Percentiles rank a stretch among this genome's conserved stretches.
Conservation (phyloP, 2,797 vertebrate genomes). For the Sebastes oblongus region DNA sequence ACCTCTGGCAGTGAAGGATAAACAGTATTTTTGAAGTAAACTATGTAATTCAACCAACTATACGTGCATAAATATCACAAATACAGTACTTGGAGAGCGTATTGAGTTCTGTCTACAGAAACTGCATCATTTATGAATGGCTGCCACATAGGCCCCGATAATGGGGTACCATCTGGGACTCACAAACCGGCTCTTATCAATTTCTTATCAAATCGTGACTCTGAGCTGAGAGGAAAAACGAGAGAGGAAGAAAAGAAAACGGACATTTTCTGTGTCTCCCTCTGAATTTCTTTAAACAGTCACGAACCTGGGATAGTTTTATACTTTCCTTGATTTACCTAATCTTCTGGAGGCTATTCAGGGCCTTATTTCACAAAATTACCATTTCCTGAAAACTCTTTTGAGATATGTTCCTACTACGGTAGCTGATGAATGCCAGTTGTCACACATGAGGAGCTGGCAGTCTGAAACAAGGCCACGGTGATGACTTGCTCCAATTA, state of each 20-base stretch:
- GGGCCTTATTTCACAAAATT: background rate
- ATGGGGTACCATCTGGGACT: slow-evolving; percentile 51
- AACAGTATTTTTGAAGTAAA: background rate
- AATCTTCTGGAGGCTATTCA: background rate
- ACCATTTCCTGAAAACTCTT: background rate
- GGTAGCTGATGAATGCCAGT: slow-evolving; percentile 22
- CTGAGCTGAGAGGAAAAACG: background rate
- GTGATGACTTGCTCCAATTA: slow-evolving; percentile 51
- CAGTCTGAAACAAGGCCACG: slow-evolving; percentile 34
- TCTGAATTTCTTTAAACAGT: background rate
- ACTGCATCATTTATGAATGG: slow-evolving; percentile 41
- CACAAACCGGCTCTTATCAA: slow-evolving; percentile 30
- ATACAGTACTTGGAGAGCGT: background rate
- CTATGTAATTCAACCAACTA: background rate
- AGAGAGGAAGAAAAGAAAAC: background rate
- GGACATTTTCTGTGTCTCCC: background rate
- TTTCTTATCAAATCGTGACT: slow-evolving; percentile 48
- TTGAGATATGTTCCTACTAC: slow-evolving; percentile 6
- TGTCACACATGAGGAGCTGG: slow-evolving; percentile 13
- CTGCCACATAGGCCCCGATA: slow-evolving; percentile 2
- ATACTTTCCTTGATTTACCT: background rate
- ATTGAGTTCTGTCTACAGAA: background rate
- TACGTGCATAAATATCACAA: background rate
- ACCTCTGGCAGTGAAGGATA: background rate
- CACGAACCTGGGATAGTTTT: background rate